Conservation (phyloP, 2,113 vertebrate species). For the Telmatochromis sp. region DNA sequence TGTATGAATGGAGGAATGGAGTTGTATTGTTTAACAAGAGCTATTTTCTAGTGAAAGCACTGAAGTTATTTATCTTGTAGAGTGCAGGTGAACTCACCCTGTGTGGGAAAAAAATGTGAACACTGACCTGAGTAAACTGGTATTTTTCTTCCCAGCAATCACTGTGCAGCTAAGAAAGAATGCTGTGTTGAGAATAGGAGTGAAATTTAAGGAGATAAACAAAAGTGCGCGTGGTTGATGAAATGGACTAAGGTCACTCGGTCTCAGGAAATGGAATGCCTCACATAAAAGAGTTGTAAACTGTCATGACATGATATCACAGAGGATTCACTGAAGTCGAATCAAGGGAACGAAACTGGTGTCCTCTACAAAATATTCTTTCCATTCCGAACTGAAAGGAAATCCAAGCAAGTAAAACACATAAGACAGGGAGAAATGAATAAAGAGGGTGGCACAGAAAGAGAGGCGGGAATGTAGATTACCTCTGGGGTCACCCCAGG, state of each 20-base stretch:
- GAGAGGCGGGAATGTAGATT: slow-evolving; percentile 24
- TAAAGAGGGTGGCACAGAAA: background rate
- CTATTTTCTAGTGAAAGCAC: slow-evolving; percentile 27
- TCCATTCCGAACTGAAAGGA: background rate
- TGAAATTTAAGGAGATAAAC: background rate
- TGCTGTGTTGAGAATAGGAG: background rate
- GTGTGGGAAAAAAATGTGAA: slow-evolving; percentile 27
- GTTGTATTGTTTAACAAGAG: slow-evolving; percentile 43
- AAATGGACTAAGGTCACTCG: slow-evolving; percentile 22
- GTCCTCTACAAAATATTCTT: background rate
- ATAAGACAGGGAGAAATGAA: slow-evolving; percentile 27
- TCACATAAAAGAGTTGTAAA: background rate
- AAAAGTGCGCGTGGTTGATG: background rate
- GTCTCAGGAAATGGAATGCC: slow-evolving; percentile 23
- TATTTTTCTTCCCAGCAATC: slow-evolving; percentile 30
- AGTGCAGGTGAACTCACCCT: slow-evolving; percentile 34
- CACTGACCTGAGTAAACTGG: slow-evolving; percentile 31
- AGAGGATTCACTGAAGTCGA: background rate
- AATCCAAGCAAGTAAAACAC: slow-evolving; percentile 9
- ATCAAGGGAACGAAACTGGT: background rate
- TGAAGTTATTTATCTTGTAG: slow-evolving; percentile 46
- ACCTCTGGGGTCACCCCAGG: slow-evolving; percentile 59
- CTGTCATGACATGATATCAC: background rate
- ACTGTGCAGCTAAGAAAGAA: background rate
- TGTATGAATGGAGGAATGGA: background rate